These are phyloP conservation scores for Acleris emargana DNA, from an alignment of 2,888 invertebrate species.

Conservation along the genomic window DNA sequence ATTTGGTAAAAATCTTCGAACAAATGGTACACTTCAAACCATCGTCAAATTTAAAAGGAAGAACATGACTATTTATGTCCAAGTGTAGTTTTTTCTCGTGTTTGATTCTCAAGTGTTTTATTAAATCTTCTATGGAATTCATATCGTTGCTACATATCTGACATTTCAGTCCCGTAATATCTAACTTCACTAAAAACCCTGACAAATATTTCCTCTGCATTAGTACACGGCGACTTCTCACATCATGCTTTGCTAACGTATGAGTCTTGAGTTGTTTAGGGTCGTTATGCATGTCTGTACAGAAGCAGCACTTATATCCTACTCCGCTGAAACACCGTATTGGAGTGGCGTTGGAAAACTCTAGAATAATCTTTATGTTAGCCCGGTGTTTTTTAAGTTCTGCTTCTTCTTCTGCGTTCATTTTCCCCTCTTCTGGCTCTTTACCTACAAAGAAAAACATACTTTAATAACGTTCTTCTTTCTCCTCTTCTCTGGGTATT, in stretches of 20 bases:
- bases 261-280: constrained; percentile 27
- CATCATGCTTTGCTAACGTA: constrained; percentile 43
- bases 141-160: constrained; percentile 1
- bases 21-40: constrained; percentile 56
- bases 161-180: constrained; percentile 24
- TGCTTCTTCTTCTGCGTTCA: constrained; percentile 14
- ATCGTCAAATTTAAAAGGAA: constrained; percentile 22
- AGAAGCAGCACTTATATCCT: constrained; percentile 49
- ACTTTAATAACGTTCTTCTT: constrained; percentile 26
- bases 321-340: constrained; percentile 26
- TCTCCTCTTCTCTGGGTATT: constrained; percentile 1
- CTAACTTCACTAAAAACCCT: constrained; percentile 26
- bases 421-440: constrained; percentile 18
- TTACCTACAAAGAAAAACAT: constrained; percentile 30
- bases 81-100: constrained; percentile 51
- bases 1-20: constrained; percentile 50
- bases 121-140: constrained; percentile 5
- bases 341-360: constrained; percentile 29
- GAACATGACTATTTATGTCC: constrained; percentile 48
- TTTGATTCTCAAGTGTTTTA: constrained; percentile 4
- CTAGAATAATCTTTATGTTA: constrained; percentile 26
- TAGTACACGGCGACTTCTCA: constrained; percentile 34
- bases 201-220: constrained; percentile 22
- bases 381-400: constrained; percentile 28
- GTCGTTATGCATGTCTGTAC: constrained; percentile 53